phyloP scores from a whole-genome alignment of 2,888 invertebrate species.

The Hedya salicella region DNA sequence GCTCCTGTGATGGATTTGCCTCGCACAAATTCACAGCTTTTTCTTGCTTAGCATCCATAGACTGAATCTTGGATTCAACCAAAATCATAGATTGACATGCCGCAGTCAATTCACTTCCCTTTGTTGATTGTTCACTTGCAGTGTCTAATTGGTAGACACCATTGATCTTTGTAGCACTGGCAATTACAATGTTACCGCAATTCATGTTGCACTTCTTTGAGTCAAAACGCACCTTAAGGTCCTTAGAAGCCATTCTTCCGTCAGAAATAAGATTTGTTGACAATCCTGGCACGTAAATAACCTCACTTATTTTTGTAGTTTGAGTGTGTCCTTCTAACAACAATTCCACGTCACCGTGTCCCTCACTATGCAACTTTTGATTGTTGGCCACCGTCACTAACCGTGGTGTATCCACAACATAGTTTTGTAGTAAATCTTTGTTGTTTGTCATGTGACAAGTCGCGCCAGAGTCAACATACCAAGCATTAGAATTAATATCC shows the following conservation, averaged over 20 bases:
- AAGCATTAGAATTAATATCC: too few species aligned
- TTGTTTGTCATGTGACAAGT: too few species aligned
- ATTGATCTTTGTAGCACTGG: slow-evolving; percentile 36
- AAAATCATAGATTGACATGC: not conserved
- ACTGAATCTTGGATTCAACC: not conserved
- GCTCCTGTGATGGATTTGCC: slow-evolving; percentile 17
- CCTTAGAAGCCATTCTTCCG: slow-evolving; percentile 23
- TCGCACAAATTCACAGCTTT: slow-evolving; percentile 4
- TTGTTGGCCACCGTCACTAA: slow-evolving; percentile 16
- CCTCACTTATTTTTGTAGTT: slow-evolving; percentile 21
- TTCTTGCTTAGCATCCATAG: not conserved
- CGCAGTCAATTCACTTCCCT: not conserved
- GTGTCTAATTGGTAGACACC: slow-evolving; percentile 43
- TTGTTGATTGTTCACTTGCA: not conserved
- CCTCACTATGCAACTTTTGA: not conserved
- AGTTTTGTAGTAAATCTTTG: not conserved
- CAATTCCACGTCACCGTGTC: not conserved
- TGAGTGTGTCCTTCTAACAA: not conserved
- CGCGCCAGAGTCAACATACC: too few species aligned
- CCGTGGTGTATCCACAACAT: slow-evolving; percentile 6
- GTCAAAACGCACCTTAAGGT: slow-evolving; percentile 34
- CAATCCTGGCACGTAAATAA: slow-evolving; percentile 37
- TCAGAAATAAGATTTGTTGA: slow-evolving; percentile 41
- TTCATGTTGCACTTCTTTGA: slow-evolving; percentile 39
- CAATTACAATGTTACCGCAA: slow-evolving; percentile 30